Percentiles rank a stretch among this genome's conserved stretches.
These are phyloP conservation scores for Agonopterix subpropinquella DNA, from an alignment of 2,888 invertebrate species.

Conservation along the genomic window DNA sequence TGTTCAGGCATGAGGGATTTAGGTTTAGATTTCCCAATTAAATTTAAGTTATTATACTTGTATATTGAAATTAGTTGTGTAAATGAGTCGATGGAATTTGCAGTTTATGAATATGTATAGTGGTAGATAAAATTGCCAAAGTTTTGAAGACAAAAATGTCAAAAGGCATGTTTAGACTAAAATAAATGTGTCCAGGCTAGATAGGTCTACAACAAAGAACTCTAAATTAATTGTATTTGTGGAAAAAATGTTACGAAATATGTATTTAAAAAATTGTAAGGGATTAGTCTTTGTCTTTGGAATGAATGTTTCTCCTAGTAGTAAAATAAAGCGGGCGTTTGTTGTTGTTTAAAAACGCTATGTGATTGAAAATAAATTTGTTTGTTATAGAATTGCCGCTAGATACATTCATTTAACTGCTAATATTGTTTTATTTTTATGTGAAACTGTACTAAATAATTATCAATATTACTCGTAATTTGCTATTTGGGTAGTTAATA, in stretches of 20 bases:
- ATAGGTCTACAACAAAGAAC: not conserved
- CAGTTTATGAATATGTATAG: constrained; percentile 19
- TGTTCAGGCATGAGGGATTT: constrained; percentile 65
- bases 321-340: constrained; percentile 2
- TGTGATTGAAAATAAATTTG: too few species aligned
- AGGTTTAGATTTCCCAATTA: constrained; percentile 59
- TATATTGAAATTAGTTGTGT: constrained; percentile 43
- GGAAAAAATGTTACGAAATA: too few species aligned
- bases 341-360: constrained; percentile 6
- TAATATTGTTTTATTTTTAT: constrained; percentile 4
- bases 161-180: constrained; percentile 23
- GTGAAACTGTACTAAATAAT: not conserved
- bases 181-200: constrained; percentile 14
- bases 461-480: constrained; percentile 1
- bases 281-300: constrained; percentile 11
- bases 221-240: too few species aligned
- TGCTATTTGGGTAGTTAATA: constrained; percentile 3
- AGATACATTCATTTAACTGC: constrained; percentile 21
- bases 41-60: constrained; percentile 50
- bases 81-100: constrained; percentile 25
- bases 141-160: constrained; percentile 16
- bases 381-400: constrained; percentile 24
- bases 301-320: constrained; percentile 11
- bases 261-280: not conserved
- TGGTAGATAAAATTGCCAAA: constrained; percentile 30